phyloP scores from a whole-genome alignment of 1,140 invertebrate species.

The Acromyrmex echinatior region DNA sequence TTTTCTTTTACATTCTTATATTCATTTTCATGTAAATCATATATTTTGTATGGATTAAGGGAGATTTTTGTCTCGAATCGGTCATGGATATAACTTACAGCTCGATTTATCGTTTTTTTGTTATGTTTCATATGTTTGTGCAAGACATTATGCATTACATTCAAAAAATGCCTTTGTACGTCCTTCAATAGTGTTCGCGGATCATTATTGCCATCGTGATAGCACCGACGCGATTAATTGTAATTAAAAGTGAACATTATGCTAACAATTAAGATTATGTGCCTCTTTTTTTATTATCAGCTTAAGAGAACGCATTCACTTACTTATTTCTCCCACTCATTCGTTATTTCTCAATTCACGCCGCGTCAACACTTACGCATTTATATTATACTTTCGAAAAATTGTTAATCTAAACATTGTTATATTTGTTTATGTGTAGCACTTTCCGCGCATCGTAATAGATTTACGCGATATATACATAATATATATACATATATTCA shows the following conservation, averaged over 20 bases:
- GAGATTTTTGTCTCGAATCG: not conserved
- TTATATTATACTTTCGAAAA: slow-evolving; percentile 10
- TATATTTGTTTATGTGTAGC: slow-evolving; percentile 34
- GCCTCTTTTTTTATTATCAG: not conserved
- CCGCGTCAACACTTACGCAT: slow-evolving; percentile 33
- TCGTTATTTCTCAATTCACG: slow-evolving; percentile 1
- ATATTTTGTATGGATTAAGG: not conserved
- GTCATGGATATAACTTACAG: slow-evolving; percentile 12
- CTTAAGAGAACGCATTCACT: not conserved
- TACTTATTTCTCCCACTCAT: not conserved
- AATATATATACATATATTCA: slow-evolving; percentile 39
- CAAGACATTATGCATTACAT: not conserved
- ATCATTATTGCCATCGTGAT: not conserved
- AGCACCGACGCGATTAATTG: not conserved
- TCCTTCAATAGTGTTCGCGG: not conserved
- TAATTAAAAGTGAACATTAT: slow-evolving; percentile 24
- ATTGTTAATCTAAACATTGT: slow-evolving; percentile 31
- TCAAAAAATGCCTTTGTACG: not conserved
- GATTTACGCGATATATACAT: slow-evolving; percentile 45
- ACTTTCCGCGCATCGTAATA: slow-evolving; percentile 17
- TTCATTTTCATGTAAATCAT: slow-evolving; percentile 11
- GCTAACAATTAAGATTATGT: slow-evolving; percentile 27
- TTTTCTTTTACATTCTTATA: slow-evolving; percentile 49
- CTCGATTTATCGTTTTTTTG: not conserved
- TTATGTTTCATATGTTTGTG: not conserved